A percentile compares a stretch with the other conserved stretches of the same genome.
Conservation (phyloP, 2,888 invertebrate genomes). For the Noctua janthina region DNA sequence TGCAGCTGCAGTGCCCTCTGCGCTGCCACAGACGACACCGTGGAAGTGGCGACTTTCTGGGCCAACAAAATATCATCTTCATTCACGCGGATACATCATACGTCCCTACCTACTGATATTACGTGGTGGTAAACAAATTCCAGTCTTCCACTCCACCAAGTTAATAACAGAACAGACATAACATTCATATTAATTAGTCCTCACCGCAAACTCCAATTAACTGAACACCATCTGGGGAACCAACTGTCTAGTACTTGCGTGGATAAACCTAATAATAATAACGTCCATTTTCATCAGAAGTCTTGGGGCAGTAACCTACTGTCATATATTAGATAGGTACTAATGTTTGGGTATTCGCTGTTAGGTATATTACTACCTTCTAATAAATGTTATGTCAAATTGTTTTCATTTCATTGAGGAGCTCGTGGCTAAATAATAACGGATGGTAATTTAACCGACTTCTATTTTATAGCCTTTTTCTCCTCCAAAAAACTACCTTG, state of each 20-base stretch:
- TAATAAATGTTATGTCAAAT: neutral
- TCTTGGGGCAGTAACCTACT: conserved; percentile 18
- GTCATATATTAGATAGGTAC: neutral
- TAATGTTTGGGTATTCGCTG: conserved; percentile 7
- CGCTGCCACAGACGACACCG: too few species aligned
- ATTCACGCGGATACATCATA: too few species aligned
- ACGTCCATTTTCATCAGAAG: conserved; percentile 28
- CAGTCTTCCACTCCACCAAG: neutral
- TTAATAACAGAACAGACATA: conserved; percentile 24
- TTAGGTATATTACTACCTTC: neutral
- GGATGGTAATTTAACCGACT: too few species aligned
- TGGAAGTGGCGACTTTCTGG: neutral
- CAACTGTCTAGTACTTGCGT: conserved; percentile 30
- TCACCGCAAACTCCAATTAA: conserved; percentile 30
- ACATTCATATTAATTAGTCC: conserved; percentile 28
- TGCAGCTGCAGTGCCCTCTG: neutral
- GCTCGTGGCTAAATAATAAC: too few species aligned
- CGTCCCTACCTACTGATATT: too few species aligned
- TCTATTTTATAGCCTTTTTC: too few species aligned
- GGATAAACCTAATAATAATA: conserved; percentile 33
- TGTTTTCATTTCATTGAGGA: neutral
- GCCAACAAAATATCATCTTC: neutral
- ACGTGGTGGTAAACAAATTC: neutral
- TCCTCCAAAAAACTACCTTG: too few species aligned
- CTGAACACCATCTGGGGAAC: conserved; percentile 5